Percentiles rank a stretch among this genome's conserved stretches.
These are phyloP conservation scores for Chromobotia macracanthus DNA, from an alignment of 2,797 vertebrate species.

Conservation along the genomic window DNA sequence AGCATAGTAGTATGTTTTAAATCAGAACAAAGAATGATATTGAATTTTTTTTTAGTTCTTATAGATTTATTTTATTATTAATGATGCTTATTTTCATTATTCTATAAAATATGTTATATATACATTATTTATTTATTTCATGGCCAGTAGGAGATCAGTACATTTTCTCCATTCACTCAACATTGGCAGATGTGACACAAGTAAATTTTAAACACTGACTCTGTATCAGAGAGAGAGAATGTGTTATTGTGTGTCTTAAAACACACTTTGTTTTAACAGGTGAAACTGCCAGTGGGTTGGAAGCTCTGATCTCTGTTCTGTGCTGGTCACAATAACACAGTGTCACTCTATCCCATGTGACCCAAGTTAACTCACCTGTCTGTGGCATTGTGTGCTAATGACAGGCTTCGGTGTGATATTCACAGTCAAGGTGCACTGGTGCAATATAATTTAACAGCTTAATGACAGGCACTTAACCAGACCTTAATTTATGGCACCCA, in stretches of 20 bases:
- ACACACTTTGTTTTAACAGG: conserved; percentile 61
- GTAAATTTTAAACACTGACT: conserved; percentile 11
- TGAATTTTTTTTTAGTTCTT: too few species aligned
- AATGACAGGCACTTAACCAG: conserved; percentile 40
- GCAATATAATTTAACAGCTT: conserved; percentile 44
- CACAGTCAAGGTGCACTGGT: conserved; percentile 41
- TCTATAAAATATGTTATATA: too few species aligned
- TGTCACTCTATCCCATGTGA: conserved; percentile 26
- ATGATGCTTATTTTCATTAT: too few species aligned
- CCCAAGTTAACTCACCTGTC: not conserved
- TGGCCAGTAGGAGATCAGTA: too few species aligned
- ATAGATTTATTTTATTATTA: too few species aligned
- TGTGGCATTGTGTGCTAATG: conserved; percentile 19
- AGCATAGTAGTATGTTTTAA: too few species aligned
- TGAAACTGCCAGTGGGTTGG: conserved; percentile 73
- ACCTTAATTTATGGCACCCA: conserved; percentile 29
- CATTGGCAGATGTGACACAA: too few species aligned
- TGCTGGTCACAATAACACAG: conserved; percentile 12
- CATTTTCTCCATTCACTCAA: not conserved
- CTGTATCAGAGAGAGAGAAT: conserved; percentile 68
- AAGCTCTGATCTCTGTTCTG: conserved; percentile 29
- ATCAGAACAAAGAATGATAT: too few species aligned
- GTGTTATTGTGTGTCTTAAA: conserved; percentile 62
- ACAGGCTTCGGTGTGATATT: conserved; percentile 20
- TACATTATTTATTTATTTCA: too few species aligned